Evolutionary conservation across 2,113 vertebrate genomes (phyloP).

Genomic region (Sphyrna mokarran): DNA sequence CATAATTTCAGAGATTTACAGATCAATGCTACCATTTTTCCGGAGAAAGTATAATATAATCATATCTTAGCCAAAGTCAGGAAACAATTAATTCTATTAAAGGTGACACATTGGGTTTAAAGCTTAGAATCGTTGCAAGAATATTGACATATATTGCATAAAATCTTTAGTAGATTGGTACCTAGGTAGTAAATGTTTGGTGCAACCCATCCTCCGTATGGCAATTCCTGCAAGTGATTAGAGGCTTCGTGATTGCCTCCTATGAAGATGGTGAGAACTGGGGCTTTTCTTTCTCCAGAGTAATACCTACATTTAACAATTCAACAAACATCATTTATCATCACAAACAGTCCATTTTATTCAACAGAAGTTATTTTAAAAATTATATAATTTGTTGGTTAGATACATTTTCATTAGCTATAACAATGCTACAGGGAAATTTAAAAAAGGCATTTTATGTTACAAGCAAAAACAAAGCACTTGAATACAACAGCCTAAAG

Average conservation of each 20-base stretch:
- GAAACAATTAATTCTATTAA: background rate
- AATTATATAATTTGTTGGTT: background rate
- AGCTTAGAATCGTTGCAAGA: background rate
- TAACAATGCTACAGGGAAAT: background rate
- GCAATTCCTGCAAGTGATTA: slow-evolving; percentile 87
- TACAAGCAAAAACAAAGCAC: background rate
- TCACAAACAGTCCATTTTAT: background rate
- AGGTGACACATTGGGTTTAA: background rate
- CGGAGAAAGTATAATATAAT: background rate
- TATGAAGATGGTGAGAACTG: slow-evolving; percentile 87
- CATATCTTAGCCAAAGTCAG: background rate
- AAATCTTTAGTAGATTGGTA: slow-evolving; percentile 44
- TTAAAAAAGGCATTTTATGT: background rate
- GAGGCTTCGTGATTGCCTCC: slow-evolving; percentile 96
- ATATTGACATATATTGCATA: background rate
- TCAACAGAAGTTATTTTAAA: background rate
- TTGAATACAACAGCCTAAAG: background rate
- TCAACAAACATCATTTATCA: slow-evolving; percentile 1
- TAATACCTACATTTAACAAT: slow-evolving; percentile 69
- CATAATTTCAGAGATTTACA: background rate
- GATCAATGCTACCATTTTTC: background rate
- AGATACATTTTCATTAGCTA: background rate
- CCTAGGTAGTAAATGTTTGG: slow-evolving; percentile 96
- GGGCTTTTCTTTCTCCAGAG: slow-evolving; percentile 88
- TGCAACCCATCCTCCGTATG: slow-evolving; percentile 94